phyloP scores from a whole-genome alignment of 2,888 invertebrate species.

The Periphyllus acericola region DNA sequence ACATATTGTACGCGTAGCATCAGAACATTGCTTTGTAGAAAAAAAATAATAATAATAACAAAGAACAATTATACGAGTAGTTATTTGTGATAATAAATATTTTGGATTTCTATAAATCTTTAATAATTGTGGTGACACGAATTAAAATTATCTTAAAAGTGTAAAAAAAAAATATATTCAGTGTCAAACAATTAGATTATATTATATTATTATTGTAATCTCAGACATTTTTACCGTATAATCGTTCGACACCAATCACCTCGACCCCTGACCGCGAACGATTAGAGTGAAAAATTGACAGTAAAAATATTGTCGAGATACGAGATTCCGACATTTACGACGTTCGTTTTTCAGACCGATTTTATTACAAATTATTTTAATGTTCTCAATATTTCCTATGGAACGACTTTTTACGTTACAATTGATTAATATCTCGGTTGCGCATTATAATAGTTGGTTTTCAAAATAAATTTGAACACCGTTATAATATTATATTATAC shows the following conservation, averaged over 20 bases:
- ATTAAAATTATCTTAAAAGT: constrained; percentile 56
- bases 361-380: constrained; percentile 7
- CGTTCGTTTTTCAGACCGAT: background rate
- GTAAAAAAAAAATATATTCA: constrained; percentile 26
- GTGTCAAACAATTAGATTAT: constrained; percentile 22
- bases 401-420: background rate
- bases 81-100: background rate
- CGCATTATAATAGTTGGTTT: background rate
- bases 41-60: background rate
- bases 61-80: no score
- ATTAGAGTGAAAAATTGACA: constrained; percentile 40
- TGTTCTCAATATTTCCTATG: background rate
- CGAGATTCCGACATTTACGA: constrained; percentile 17
- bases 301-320: constrained; percentile 34
- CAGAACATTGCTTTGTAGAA: no score
- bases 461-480: background rate
- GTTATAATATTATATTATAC: background rate
- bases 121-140: constrained; percentile 2
- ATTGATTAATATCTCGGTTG: background rate
- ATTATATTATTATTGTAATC: constrained; percentile 29
- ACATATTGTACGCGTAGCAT: no score
- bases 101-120: constrained; percentile 33
- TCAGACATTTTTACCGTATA: constrained; percentile 54
- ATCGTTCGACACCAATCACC: constrained; percentile 43
- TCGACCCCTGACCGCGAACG: constrained; percentile 41